phyloP scores from a whole-genome alignment of 1,140 invertebrate genomes.

The Littorina saxatilis region DNA sequence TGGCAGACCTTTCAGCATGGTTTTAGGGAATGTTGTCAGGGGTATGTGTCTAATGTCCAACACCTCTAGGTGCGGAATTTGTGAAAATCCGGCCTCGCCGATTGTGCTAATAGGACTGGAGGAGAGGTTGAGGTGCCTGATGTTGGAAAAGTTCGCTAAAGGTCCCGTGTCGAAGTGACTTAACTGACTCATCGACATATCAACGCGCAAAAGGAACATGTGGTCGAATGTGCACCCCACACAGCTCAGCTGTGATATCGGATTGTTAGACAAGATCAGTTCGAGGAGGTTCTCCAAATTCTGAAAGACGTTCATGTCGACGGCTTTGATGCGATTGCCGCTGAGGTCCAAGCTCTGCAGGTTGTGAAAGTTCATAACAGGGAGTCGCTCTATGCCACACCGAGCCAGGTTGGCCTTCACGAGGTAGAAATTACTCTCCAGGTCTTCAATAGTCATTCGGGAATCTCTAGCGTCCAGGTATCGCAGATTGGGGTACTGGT shows the following conservation, averaged over 20 bases:
- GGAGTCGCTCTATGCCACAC: slow-evolving; percentile 9
- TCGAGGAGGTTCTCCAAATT: slow-evolving; percentile 14
- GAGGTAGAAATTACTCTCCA: slow-evolving; percentile 27
- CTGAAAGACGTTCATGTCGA: slow-evolving; percentile 19
- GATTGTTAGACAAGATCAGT: slow-evolving; percentile 24
- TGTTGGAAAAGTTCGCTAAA: slow-evolving; percentile 48
- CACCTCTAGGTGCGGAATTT: slow-evolving; percentile 17
- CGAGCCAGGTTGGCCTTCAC: slow-evolving; percentile 29
- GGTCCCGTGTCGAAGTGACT: slow-evolving; percentile 43
- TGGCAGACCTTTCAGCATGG: slow-evolving; percentile 43
- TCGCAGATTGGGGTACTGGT: not conserved
- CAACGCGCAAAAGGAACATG: slow-evolving; percentile 31
- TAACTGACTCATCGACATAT: slow-evolving; percentile 36
- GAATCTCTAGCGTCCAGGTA: slow-evolving; percentile 33
- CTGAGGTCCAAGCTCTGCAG: slow-evolving; percentile 33
- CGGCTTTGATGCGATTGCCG: slow-evolving; percentile 18
- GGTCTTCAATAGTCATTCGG: not conserved
- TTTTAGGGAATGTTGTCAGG: slow-evolving; percentile 24
- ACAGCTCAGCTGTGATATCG: slow-evolving; percentile 55
- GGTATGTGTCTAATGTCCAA: slow-evolving; percentile 35
- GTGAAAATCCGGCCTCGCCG: slow-evolving; percentile 16
- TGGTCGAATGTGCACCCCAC: slow-evolving; percentile 51
- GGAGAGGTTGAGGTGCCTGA: slow-evolving; percentile 34
- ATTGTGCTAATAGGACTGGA: slow-evolving; percentile 19
- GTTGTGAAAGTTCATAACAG: slow-evolving; percentile 30